These are phyloP conservation scores for Unio pictorum DNA, from an alignment of 2,888 invertebrate genomes.

Conservation along the genomic window DNA sequence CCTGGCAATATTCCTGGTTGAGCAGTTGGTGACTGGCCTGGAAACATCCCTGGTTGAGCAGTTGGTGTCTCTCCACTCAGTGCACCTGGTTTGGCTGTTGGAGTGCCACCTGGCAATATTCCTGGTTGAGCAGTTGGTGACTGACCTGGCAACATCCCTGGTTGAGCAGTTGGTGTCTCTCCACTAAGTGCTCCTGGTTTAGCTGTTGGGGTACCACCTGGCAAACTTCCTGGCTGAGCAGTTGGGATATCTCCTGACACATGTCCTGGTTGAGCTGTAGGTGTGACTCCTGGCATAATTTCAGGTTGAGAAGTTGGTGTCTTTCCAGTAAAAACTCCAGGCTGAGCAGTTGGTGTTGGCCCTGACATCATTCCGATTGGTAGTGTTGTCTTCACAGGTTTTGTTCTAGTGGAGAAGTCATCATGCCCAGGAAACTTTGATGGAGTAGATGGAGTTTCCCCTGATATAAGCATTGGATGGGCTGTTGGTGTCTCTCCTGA, in stretches of 20 bases:
- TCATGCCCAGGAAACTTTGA: constrained; percentile 10
- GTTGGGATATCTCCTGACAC: constrained; percentile 2
- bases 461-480: constrained; percentile 3
- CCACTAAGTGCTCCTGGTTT: background rate
- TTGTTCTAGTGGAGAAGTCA: background rate
- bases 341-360: background rate
- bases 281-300: background rate
- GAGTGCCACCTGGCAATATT: constrained; percentile 9
- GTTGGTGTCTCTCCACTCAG: constrained; percentile 17
- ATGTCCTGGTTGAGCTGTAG: constrained; percentile 5
- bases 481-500: constrained; percentile 6
- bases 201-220: constrained; percentile 15
- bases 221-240: constrained; percentile 7
- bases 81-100: constrained; percentile 17
- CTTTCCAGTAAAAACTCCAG: background rate
- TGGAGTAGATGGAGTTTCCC: constrained; percentile 5
- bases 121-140: constrained; percentile 9
- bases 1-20: constrained; percentile 1
- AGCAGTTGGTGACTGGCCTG: constrained; percentile 20
- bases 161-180: constrained; percentile 6
- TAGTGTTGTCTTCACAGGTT: background rate
- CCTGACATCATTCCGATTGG: constrained; percentile 5
- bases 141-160: background rate
- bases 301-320: constrained; percentile 6
- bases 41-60: background rate